These are phyloP conservation scores for Alauda arvensis DNA, from an alignment of 2,797 vertebrate species.

Conservation along the genomic window DNA sequence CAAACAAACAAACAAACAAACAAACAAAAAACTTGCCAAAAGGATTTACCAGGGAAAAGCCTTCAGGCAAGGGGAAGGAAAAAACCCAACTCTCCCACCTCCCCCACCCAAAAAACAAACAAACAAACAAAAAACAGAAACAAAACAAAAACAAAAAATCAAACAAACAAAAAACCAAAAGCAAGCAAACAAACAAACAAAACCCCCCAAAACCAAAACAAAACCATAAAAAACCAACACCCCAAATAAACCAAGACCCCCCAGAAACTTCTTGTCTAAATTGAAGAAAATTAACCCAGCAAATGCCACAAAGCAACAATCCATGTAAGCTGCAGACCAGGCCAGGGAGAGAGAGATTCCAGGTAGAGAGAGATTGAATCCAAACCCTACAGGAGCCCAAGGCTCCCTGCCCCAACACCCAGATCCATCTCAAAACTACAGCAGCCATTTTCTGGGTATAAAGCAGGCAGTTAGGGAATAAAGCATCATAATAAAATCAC, in stretches of 20 bases:
- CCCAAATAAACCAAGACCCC: no score
- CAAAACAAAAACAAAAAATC: no score
- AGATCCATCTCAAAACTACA: not conserved
- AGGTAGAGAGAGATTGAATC: not conserved
- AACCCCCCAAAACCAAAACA: not conserved
- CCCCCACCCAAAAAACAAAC: fast-evolving
- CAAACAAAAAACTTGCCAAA: fast-evolving
- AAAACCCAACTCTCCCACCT: not conserved
- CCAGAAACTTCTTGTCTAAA: not conserved
- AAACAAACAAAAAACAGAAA: no score
- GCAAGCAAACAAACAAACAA: no score
- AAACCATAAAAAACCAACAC: no score
- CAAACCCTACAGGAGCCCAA: not conserved
- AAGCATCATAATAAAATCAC: not conserved
- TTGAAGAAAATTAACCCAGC: no score
- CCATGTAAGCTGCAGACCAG: fast-evolving
- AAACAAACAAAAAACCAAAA: no score
- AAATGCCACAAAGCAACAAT: not conserved
- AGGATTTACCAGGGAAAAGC: not conserved
- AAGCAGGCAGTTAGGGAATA: not conserved
- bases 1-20: not conserved
- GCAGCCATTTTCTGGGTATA: not conserved
- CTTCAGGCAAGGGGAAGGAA: not conserved
- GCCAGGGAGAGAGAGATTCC: not conserved
- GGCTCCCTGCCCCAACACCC: not conserved